Conservation (phyloP, 2,797 vertebrate genomes). For the Sphenodon punctatus region DNA sequence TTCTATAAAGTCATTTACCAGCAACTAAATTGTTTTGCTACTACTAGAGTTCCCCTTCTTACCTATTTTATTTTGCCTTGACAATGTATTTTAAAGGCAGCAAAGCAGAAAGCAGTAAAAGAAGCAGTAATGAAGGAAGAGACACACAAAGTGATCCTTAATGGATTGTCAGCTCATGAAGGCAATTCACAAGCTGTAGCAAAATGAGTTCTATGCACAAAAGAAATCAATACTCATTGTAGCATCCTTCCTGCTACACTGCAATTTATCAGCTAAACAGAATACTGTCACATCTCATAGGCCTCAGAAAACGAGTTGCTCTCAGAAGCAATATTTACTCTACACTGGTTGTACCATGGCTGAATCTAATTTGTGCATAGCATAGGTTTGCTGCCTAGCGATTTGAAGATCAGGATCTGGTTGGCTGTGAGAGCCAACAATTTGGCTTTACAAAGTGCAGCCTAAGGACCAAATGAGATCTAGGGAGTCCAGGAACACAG, state of each 20-base stretch:
- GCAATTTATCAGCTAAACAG: conserved; percentile 75
- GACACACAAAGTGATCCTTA: conserved; percentile 82
- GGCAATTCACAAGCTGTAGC: conserved; percentile 78
- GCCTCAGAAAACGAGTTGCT: conserved; percentile 41
- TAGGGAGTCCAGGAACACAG: neutral
- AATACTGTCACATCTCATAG: conserved; percentile 69
- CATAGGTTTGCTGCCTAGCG: neutral
- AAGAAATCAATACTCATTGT: conserved; percentile 81
- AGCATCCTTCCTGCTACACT: conserved; percentile 71
- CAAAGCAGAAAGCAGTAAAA: conserved; percentile 73
- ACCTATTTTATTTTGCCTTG: conserved; percentile 63
- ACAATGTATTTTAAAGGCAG: conserved; percentile 66
- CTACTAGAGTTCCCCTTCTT: conserved; percentile 47
- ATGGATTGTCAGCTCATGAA: conserved; percentile 78
- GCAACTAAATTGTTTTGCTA: conserved; percentile 39
- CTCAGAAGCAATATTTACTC: conserved; percentile 44
- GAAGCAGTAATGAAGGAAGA: conserved; percentile 73
- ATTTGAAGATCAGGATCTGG: neutral
- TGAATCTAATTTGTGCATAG: neutral
- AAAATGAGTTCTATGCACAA: conserved; percentile 77
- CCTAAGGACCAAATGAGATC: too few relatives aligned
- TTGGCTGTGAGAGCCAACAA: neutral
- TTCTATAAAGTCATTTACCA: conserved; percentile 57
- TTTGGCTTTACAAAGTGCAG: fast-evolving
- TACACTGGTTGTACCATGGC: neutral